Base-by-base conservation (phyloP, 1,140 invertebrate genomes). In the Lerema accius region DNA sequence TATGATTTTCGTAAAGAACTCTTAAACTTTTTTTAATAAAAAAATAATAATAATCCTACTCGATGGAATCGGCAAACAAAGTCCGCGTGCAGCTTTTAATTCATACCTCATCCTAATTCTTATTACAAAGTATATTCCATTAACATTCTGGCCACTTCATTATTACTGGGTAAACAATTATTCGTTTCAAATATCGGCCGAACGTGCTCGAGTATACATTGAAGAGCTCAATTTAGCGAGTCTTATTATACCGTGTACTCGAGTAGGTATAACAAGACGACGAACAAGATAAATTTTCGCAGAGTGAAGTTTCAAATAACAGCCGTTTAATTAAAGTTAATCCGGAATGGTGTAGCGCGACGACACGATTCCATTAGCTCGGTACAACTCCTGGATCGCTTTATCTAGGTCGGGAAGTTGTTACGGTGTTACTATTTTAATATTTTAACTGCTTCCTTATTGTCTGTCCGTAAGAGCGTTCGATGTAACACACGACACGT, bases 251-350 rank as follows among this genome's bases (percentile, higher is more conserved):
- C 4, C 28, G 9, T 32, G 28, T 32, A 32, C 28, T 32, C 28
- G 9, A 32, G 28, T 32, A 32, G 28, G 28, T 32, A 32, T 32
- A 32, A 32, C 28, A 32, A 32, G 28, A 32, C 28, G 28, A 32
- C 59, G 65, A 67, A 73, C 70, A 60, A 71, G 73, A 77, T 80
- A 73, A 79, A 81, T 76, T 76, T 68, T 63, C 69, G 70, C 64
- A 35, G 35, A 56, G 58, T 75, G 63, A 80, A 77, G 68, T 80
- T 78, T 79, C 65, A 73, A 82, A 76, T 76, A 80, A 80, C 79
- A 82, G 80, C 72, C 73, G 68, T 69, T 85, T 85, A 82, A 85
- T 83, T 85, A 85, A 82, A 80, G 72, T 78, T 80, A 81, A 83
- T 85, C 77, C 75, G 64, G 66, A 80, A 76, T 76, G 61, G 65